Base-by-base conservation (phyloP, 2,888 invertebrate species). In the Xestia sexstrigata region DNA sequence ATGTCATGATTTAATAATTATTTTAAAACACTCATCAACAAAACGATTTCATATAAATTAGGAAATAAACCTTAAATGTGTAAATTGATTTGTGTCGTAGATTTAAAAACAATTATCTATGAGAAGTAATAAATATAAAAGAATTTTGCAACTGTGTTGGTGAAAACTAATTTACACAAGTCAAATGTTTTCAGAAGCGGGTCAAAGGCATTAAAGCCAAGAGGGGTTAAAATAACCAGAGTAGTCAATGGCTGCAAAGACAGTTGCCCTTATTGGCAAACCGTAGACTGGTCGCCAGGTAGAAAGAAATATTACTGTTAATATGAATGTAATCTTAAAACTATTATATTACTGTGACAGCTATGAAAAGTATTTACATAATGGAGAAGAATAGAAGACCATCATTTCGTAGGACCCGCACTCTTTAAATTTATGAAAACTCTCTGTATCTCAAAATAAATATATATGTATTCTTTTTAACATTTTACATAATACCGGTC, bases 361-460 rank as follows among this genome's bases (percentile, higher is more conserved):
- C 62, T 70, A 74, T 70, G 71, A 70, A 70, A 83, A 73, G 5
- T 49, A 62, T 58, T 9, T 63, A 77, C 49, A 74, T 42, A 63
- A 70, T 63, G 45, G n/a, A 70, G 49, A 11, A 42, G 35, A 15
- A 35, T 60, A 60, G 8, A 68, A 66, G 23, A 80, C 62, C 30
- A 30, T 68, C 15, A 42, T 62, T 62, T 65, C 66, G 42, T 26
- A 84, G 35, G 74, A 83, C 69, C 66, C 71, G 72, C 20, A 58
- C 63, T 76, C 45, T 52, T 62, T 62, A 70, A n/a, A 67, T 39
- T 73, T 76, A 58, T 55, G 55, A 72, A 79, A 81, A 77, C 67
- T 55, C 1, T 73, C 70, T 60, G 67, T 63, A 66, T 78, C 75
- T 58, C 65, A 84, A 84, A 84, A 84, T 75, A 81, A 78, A 75